Evolutionary conservation across 2,888 invertebrate species (phyloP), one percentile per base, ranked within the genome.

Genomic region (Ophonus ardosiacus): DNA sequence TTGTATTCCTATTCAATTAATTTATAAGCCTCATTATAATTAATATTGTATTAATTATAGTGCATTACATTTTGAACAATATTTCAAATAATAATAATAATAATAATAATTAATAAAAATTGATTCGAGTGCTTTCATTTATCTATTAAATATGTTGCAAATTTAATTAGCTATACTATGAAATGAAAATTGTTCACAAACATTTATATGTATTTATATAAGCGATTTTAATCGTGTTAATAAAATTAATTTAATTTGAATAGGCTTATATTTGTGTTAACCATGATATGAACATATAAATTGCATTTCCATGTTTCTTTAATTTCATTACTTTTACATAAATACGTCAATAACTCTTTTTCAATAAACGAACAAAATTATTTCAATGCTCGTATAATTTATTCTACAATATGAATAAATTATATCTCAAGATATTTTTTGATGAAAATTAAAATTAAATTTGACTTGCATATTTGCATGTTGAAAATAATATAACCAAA

Each of bases 11-110:
- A 15, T 31, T 68, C 68, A 38, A 38, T 68, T 68, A 68, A 68
- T 68, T 68, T 31, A 68, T 68, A 68, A 31, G 68, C 68, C 7
- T 38, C 13, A 68, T 68, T 68, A 68, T 68, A n/a, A 24, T 68
- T 68, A 24, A 68, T n/a, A 68, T 68, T 68, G 24, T 68, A 38
- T 68, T 38, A 31, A 65, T 65, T 63, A 63, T 63, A 3, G n/a
- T 51, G 17, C n/a, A 59, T 17, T 17, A 59, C 59, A 59, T 10
- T 59, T 15, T 4, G 3, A 13, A 59, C n/a, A 51, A 13, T 51
- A 51, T 51, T 51, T 51, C 43, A 13, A 10, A 51, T 51, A 51
- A 51, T 51, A 51, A 43, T 51, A 51, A 51, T 51, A 51, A 51
- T 13, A 51, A 51, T 51, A 51, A 51, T 51, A 51, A 51, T 51